Percentiles rank a stretch among this genome's conserved stretches.
These are phyloP conservation scores for Alosa sapidissima DNA, from an alignment of 2,797 vertebrate species.

Conservation along the genomic window DNA sequence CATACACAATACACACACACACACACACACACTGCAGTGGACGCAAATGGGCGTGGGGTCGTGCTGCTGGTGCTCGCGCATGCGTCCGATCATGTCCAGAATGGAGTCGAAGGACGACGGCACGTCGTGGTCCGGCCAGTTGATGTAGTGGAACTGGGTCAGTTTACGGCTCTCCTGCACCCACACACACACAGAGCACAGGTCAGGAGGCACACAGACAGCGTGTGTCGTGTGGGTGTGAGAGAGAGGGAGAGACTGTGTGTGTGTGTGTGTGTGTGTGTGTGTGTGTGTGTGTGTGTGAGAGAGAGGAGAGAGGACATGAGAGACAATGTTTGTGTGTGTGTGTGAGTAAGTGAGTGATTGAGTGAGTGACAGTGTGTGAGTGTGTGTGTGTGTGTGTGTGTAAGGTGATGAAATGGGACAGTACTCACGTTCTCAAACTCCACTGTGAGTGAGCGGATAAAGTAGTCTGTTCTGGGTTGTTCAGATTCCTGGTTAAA, in stretches of 20 bases:
- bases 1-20: too few relatives aligned
- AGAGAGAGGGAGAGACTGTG: background rate
- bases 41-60: slow-evolving; percentile 93
- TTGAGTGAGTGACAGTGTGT: too few relatives aligned
- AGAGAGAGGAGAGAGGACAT: background rate
- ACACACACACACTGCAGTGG: too few relatives aligned
- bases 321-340: too few relatives aligned
- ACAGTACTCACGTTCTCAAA: slow-evolving; percentile 84
- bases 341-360: background rate
- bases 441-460: slow-evolving; percentile 87
- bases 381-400: background rate
- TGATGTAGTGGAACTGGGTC: slow-evolving; percentile 97
- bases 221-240: too few relatives aligned
- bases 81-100: slow-evolving; percentile 96
- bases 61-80: slow-evolving; percentile 93
- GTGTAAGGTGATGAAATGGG: background rate
- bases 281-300: too few relatives aligned
- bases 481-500: slow-evolving; percentile 91
- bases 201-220: slow-evolving; percentile 24
- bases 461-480: slow-evolving; percentile 89
- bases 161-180: slow-evolving; percentile 86
- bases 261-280: too few relatives aligned
- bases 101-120: slow-evolving; percentile 99
- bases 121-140: slow-evolving; percentile 98
- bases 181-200: background rate